These are phyloP conservation scores for Piscicola geometra DNA, from an alignment of 2,888 invertebrate species.

Conservation along the genomic window DNA sequence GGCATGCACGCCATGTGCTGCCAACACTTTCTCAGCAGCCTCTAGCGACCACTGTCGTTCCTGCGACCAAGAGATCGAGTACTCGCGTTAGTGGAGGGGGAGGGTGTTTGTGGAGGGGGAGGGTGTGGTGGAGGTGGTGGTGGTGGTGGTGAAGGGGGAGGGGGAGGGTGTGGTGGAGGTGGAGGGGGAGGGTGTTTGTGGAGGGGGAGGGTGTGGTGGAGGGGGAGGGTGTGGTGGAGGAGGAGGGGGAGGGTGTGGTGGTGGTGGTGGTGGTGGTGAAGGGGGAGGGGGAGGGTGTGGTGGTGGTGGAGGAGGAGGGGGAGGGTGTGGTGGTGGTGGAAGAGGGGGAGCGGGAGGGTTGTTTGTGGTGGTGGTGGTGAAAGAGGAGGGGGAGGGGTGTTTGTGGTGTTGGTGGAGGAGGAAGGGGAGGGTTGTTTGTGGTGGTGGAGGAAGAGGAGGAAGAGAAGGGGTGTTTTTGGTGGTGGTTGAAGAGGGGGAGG, in stretches of 20 bases:
- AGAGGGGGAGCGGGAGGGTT: no score
- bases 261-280: no score
- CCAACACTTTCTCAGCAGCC: conserved; percentile 56
- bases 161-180: not conserved
- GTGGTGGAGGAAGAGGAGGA: no score
- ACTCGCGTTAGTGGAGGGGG: conserved; percentile 41
- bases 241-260: no score
- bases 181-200: no score
- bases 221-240: no score
- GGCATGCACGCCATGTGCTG: conserved; percentile 56
- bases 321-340: no score
- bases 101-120: not conserved
- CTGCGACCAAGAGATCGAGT: conserved; percentile 57
- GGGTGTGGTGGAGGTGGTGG: no score
- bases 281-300: not conserved
- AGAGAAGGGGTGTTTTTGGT: not conserved
- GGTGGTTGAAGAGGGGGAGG: not conserved
- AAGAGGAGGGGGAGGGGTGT: not conserved
- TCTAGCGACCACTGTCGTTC: conserved; percentile 56
- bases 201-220: no score
- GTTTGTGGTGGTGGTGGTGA: conserved; percentile 46
- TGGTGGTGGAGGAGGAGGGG: not conserved
- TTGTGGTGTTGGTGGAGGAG: not conserved
- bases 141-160: no score
- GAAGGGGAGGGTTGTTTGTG: no score